These are phyloP conservation scores for Drosophila imparisetae DNA, from an alignment of 2,888 invertebrate species.

Conservation along the genomic window DNA sequence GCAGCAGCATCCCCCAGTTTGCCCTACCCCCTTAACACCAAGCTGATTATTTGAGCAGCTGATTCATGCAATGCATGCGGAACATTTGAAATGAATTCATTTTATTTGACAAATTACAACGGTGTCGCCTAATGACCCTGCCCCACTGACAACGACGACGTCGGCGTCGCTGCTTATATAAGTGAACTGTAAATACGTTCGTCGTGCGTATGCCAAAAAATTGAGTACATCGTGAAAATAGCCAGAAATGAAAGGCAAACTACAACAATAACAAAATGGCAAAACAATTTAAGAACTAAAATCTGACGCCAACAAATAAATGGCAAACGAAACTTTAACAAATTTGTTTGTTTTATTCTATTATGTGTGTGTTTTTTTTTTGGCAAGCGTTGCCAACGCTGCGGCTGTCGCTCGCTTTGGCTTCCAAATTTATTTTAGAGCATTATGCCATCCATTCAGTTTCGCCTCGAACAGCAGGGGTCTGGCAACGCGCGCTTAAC, in stretches of 20 bases:
- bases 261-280: constrained; percentile 45
- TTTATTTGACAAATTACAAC: constrained; percentile 38
- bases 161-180: constrained; percentile 64
- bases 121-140: constrained; percentile 77
- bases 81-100: constrained; percentile 46
- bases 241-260: constrained; percentile 43
- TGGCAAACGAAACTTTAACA: constrained; percentile 65
- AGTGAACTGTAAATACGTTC: constrained; percentile 50
- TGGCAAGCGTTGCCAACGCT: constrained; percentile 64
- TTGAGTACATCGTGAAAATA: constrained; percentile 67
- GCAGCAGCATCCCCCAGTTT: constrained; percentile 15
- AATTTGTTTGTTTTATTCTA: constrained; percentile 48
- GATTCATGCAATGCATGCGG: constrained; percentile 65
- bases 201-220: constrained; percentile 68
- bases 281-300: constrained; percentile 60
- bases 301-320: constrained; percentile 44
- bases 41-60: constrained; percentile 52
- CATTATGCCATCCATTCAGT: constrained; percentile 76
- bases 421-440: constrained; percentile 82
- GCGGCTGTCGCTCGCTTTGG: constrained; percentile 34
- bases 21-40: not conserved
- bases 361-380: constrained; percentile 43
- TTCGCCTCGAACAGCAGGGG: constrained; percentile 40
- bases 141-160: constrained; percentile 62
- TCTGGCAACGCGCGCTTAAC: constrained; percentile 64